phyloP scores from a whole-genome alignment of 2,797 vertebrate genomes.

The Gorsachius magnificus region DNA sequence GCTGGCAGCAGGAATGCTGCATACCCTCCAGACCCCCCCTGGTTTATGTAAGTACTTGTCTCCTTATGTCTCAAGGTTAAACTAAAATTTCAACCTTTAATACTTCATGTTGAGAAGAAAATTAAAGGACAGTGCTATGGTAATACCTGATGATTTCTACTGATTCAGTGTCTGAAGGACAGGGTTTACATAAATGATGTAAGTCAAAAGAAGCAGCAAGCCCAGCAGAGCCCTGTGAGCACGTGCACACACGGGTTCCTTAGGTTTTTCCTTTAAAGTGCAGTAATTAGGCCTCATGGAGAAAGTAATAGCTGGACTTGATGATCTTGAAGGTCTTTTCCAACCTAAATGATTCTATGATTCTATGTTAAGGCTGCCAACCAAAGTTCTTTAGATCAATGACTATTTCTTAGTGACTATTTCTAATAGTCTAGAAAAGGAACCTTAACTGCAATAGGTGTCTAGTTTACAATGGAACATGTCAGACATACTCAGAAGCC shows the following conservation, averaged over 20 bases:
- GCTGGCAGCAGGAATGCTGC: background rate
- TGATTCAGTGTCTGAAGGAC: background rate
- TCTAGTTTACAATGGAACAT: background rate
- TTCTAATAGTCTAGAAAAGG: background rate
- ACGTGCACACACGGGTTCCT: background rate
- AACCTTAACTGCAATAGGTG: background rate
- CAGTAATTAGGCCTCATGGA: background rate
- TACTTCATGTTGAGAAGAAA: background rate
- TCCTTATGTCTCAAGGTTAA: background rate
- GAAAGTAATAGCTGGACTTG: background rate
- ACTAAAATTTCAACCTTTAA: background rate
- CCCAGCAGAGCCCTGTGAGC: background rate
- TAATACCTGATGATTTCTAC: background rate
- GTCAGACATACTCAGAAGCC: background rate
- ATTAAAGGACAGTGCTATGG: background rate
- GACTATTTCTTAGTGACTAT: background rate
- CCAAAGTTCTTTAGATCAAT: background rate
- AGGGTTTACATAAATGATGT: background rate
- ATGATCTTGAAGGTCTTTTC: too few relatives aligned
- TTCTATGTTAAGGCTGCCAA: background rate
- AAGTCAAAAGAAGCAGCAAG: background rate
- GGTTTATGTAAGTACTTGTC: background rate
- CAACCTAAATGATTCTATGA: too few relatives aligned
- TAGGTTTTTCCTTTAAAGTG: background rate
- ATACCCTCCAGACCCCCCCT: background rate